Conservation (phyloP, 1,140 invertebrate species). For the Ips nitidus region DNA sequence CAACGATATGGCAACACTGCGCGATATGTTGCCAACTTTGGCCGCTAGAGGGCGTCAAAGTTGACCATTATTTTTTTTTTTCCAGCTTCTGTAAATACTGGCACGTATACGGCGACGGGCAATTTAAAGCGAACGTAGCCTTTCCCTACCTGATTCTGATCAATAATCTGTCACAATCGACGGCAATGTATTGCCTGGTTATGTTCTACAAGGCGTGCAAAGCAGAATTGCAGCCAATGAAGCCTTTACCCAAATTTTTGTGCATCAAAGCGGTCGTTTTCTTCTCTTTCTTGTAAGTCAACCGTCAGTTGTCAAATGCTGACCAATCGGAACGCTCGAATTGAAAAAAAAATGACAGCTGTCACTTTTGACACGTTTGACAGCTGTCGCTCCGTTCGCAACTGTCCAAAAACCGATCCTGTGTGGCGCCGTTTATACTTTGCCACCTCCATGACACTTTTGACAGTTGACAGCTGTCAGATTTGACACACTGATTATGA, state of each 20-base stretch:
- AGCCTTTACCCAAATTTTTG: slow-evolving; percentile 93
- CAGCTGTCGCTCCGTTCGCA: no score
- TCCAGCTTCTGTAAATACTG: slow-evolving; percentile 81
- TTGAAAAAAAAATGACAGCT: no score
- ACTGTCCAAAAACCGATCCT: no score
- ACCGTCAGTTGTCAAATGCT: background rate
- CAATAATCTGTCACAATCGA: slow-evolving; percentile 94
- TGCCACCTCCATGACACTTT: no score
- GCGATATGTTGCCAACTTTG: no score
- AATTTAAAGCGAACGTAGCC: slow-evolving; percentile 79
- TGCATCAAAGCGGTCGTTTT: slow-evolving; percentile 98
- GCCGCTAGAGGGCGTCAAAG: no score
- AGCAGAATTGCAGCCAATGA: slow-evolving; percentile 85
- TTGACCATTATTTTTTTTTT: slow-evolving; percentile 32
- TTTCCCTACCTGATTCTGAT: slow-evolving; percentile 89
- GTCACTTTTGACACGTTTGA: no score
- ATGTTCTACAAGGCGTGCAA: slow-evolving; percentile 90
- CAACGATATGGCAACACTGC: no score
- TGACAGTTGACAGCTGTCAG: no score
- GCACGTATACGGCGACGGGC: slow-evolving; percentile 87
- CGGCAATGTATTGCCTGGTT: slow-evolving; percentile 95
- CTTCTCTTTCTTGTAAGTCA: slow-evolving; percentile 95
- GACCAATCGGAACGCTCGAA: no score
- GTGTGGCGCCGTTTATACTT: no score
- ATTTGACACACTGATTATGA: no score